Evolutionary conservation across 2,888 invertebrate species (phyloP).

Genomic region (Zeuzera pyrina): DNA sequence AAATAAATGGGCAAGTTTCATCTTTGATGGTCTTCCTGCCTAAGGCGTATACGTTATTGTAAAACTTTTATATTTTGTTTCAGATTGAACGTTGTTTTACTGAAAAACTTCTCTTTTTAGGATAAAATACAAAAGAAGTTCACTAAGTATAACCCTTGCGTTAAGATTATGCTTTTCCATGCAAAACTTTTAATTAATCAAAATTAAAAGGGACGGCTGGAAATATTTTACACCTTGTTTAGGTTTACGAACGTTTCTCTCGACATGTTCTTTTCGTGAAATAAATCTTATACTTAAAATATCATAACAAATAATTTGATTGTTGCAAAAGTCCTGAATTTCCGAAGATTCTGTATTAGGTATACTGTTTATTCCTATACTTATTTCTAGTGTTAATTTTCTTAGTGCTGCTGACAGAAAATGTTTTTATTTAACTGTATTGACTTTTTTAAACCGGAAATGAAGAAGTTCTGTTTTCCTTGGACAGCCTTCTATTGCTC

Average conservation of each 20-base stretch:
- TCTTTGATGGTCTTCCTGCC: constrained; percentile 55
- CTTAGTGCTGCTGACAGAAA: too few relatives aligned
- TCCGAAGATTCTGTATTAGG: too few relatives aligned
- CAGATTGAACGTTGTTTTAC: constrained; percentile 65
- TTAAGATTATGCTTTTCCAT: constrained; percentile 54
- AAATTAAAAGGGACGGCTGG: constrained; percentile 45
- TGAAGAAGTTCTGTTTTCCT: too few relatives aligned
- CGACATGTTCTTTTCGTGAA: constrained; percentile 2
- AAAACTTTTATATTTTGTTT: constrained; percentile 69
- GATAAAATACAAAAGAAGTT: constrained; percentile 67
- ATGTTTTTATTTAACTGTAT: too few relatives aligned
- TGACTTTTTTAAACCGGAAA: too few relatives aligned
- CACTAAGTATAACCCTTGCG: constrained; percentile 56
- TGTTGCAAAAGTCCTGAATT: too few relatives aligned
- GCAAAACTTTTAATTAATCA: constrained; percentile 68
- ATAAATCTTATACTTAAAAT: too few relatives aligned
- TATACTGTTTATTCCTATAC: too few relatives aligned
- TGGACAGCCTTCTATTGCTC: too few relatives aligned
- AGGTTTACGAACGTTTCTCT: constrained; percentile 7
- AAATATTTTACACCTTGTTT: constrained; percentile 10
- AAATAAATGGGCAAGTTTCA: constrained; percentile 40
- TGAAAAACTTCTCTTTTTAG: constrained; percentile 62
- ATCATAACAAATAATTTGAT: too few relatives aligned
- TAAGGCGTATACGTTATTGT: constrained; percentile 64
- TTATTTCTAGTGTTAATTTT: too few relatives aligned